Conservation (phyloP, 2,888 invertebrate genomes). For the Apotomis betuletana region DNA sequence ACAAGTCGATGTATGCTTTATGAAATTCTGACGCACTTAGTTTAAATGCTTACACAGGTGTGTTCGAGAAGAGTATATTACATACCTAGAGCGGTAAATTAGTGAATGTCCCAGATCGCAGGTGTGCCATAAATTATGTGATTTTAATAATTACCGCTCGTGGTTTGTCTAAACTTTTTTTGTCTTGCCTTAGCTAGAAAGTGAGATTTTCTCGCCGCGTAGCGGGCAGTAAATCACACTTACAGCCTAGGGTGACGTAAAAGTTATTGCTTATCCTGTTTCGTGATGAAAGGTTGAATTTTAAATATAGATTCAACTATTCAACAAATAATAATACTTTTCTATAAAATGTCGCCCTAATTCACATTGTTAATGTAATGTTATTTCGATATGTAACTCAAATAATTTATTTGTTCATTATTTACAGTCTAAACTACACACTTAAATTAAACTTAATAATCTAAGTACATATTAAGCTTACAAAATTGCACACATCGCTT, state of each 20-base stretch:
- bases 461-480: constrained; percentile 78
- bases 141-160: too few species aligned
- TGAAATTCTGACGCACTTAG: constrained; percentile 6
- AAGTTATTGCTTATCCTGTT: neutral
- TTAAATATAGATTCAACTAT: too few species aligned
- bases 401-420: constrained; percentile 52
- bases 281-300: too few species aligned
- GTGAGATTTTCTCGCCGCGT: too few species aligned
- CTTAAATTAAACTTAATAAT: constrained; percentile 58
- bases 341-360: constrained; percentile 9
- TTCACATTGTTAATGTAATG: too few species aligned
- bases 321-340: neutral
- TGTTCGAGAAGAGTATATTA: neutral
- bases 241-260: too few species aligned
- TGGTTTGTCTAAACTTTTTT: neutral
- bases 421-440: constrained; percentile 65
- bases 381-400: constrained; percentile 46
- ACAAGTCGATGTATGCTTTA: constrained; percentile 20
- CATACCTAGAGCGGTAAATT: neutral
- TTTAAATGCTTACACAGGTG: constrained; percentile 24
- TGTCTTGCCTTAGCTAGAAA: too few species aligned
- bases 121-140: too few species aligned
- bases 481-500: constrained; percentile 84
- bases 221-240: too few species aligned
- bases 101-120: too few species aligned